Conservation (phyloP, 2,888 invertebrate genomes). For the Scaptodrosophila latifasciaeformis region DNA sequence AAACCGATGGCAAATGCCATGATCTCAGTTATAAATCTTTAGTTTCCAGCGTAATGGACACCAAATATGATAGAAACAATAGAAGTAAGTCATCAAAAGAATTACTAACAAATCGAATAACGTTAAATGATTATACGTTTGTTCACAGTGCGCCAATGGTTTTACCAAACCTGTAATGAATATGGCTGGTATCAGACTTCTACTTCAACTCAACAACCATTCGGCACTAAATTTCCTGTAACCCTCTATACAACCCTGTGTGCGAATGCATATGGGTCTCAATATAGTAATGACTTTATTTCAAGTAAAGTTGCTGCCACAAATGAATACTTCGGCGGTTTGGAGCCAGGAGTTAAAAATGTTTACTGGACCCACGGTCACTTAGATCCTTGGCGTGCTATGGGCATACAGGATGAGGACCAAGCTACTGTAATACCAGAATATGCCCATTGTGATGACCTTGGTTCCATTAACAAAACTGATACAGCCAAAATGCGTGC, state of each 20-base stretch:
- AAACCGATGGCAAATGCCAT: slow-evolving; percentile 41
- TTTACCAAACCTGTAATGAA: slow-evolving; percentile 90
- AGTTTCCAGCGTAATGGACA: slow-evolving; percentile 35
- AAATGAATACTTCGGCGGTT: slow-evolving; percentile 76
- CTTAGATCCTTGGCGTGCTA: slow-evolving; percentile 78
- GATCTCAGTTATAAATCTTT: slow-evolving; percentile 62
- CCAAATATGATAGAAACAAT: slow-evolving; percentile 37
- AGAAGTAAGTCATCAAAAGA: slow-evolving; percentile 57
- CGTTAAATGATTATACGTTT: no score
- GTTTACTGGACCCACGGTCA: slow-evolving; percentile 77
- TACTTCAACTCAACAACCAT: slow-evolving; percentile 78
- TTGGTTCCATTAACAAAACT: slow-evolving; percentile 59
- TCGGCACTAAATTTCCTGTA: slow-evolving; percentile 72
- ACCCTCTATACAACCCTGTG: slow-evolving; percentile 61
- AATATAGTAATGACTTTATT: slow-evolving; percentile 55
- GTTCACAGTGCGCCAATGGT: slow-evolving; percentile 82
- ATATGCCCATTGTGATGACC: slow-evolving; percentile 72
- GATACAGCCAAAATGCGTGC: slow-evolving; percentile 66
- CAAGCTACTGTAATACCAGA: slow-evolving; percentile 66
- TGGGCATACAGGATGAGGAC: slow-evolving; percentile 74
- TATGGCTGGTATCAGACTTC: slow-evolving; percentile 90
- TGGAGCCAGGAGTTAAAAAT: slow-evolving; percentile 75
- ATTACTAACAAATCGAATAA: neutral
- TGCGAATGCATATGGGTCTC: slow-evolving; percentile 61
- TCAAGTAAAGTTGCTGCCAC: slow-evolving; percentile 63